A percentile compares a stretch with the other conserved stretches of the same genome.
These are phyloP conservation scores for Trachurus trachurus DNA, from an alignment of 2,797 vertebrate genomes.

Conservation along the genomic window DNA sequence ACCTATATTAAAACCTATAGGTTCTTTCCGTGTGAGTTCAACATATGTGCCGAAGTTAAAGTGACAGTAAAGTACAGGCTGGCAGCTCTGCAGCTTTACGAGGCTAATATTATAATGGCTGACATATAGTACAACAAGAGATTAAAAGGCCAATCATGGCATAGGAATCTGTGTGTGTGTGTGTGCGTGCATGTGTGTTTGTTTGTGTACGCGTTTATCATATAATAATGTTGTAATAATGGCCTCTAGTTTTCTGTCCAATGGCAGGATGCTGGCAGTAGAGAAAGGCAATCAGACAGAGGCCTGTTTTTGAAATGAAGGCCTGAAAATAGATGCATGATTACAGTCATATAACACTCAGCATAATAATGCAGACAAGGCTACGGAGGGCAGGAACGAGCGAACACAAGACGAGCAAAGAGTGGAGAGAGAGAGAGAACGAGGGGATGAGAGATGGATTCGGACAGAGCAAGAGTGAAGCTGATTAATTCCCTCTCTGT, in stretches of 20 bases:
- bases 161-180: neutral
- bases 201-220: no score
- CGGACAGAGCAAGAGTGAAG: constrained; percentile 25
- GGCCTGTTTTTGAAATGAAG: constrained; percentile 57
- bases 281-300: constrained; percentile 54
- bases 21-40: no score
- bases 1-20: no score
- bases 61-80: neutral
- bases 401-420: constrained; percentile 36
- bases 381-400: constrained; percentile 29
- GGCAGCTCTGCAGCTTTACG: neutral
- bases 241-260: constrained; percentile 16
- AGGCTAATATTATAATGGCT: neutral
- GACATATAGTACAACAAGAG: neutral
- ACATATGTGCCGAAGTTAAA: no score
- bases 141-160: neutral
- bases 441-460: constrained; percentile 21
- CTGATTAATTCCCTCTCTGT: constrained; percentile 39
- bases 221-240: no score
- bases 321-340: constrained; percentile 74
- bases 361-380: constrained; percentile 56
- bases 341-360: constrained; percentile 62
- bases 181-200: no score
- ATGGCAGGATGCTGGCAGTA: constrained; percentile 53
- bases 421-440: constrained; percentile 6